These are phyloP conservation scores for Gymnoscopelus braueri DNA, from an alignment of 2,797 vertebrate genomes.

Conservation along the genomic window DNA sequence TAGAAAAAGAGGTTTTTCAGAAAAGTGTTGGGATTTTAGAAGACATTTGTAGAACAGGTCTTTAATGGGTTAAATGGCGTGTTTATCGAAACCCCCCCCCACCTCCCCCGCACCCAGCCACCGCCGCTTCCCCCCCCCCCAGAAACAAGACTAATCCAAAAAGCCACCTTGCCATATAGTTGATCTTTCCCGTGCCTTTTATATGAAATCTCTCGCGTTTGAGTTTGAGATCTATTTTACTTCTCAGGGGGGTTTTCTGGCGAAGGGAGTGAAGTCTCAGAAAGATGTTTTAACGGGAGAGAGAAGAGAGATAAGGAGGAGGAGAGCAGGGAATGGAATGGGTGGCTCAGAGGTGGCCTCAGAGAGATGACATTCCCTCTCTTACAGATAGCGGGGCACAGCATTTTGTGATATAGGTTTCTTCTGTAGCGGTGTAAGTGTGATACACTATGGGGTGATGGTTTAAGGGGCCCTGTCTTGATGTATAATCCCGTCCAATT, in stretches of 20 bases:
- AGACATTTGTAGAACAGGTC: too few relatives aligned
- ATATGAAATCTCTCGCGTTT: constrained; percentile 71
- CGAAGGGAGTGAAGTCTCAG: constrained; percentile 62
- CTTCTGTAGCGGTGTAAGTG: constrained; percentile 4
- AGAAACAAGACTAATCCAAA: constrained; percentile 77
- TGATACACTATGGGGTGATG: constrained; percentile 42
- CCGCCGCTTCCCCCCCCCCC: constrained; percentile 14
- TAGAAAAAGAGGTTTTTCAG: too few relatives aligned
- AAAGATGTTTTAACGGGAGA: constrained; percentile 17
- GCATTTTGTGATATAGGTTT: constrained; percentile 37
- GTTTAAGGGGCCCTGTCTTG: too few relatives aligned
- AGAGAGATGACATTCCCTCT: constrained; percentile 50
- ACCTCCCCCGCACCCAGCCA: neutral
- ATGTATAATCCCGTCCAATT: neutral
- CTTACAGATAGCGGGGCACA: constrained; percentile 61
- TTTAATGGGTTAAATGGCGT: constrained; percentile 50
- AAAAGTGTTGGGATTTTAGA: too few relatives aligned
- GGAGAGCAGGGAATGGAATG: constrained; percentile 41
- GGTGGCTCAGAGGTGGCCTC: constrained; percentile 64
- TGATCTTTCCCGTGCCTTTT: constrained; percentile 68
- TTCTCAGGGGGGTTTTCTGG: constrained; percentile 57
- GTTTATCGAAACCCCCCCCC: constrained; percentile 72
- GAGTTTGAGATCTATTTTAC: constrained; percentile 77
- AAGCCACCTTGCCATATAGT: constrained; percentile 68
- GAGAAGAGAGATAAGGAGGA: constrained; percentile 70